These are phyloP conservation scores for Protobothrops mucrosquamatus DNA, from an alignment of 2,113 vertebrate genomes.

Conservation along the genomic window DNA sequence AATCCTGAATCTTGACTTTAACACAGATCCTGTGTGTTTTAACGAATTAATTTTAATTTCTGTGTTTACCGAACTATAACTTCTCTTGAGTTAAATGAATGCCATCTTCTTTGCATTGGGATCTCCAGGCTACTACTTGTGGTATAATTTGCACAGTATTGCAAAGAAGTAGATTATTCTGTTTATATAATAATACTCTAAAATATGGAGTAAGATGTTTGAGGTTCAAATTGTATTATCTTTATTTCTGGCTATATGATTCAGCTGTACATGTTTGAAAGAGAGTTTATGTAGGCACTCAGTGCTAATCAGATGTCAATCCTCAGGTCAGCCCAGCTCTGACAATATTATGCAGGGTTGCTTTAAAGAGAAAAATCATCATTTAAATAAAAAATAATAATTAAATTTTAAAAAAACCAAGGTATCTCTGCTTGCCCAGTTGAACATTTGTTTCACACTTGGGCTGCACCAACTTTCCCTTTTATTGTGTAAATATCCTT, in stretches of 20 bases:
- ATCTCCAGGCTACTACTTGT: not conserved
- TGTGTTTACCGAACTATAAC: not conserved
- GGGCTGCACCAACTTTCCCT: not conserved
- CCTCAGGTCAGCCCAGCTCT: not conserved
- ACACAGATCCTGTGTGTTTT: not conserved
- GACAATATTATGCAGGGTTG: not conserved
- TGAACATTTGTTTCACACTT: not conserved
- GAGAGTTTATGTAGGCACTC: too few species aligned
- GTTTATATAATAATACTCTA: not conserved
- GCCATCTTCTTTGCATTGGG: not conserved
- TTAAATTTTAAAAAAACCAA: not conserved
- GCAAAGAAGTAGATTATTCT: not conserved
- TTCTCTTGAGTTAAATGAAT: not conserved
- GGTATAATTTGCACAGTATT: not conserved
- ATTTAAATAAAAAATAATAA: not conserved
- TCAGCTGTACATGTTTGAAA: not conserved
- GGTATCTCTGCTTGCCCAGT: not conserved
- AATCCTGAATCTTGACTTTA: not conserved
- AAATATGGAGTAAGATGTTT: not conserved
- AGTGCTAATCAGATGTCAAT: too few species aligned
- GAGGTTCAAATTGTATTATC: not conserved
- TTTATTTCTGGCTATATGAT: not conserved
- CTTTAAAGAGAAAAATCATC: not conserved
- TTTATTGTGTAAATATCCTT: not conserved
- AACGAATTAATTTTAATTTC: not conserved